Base-by-base conservation (phyloP, 2,113 vertebrate species). In the Sceloporus tristichus region DNA sequence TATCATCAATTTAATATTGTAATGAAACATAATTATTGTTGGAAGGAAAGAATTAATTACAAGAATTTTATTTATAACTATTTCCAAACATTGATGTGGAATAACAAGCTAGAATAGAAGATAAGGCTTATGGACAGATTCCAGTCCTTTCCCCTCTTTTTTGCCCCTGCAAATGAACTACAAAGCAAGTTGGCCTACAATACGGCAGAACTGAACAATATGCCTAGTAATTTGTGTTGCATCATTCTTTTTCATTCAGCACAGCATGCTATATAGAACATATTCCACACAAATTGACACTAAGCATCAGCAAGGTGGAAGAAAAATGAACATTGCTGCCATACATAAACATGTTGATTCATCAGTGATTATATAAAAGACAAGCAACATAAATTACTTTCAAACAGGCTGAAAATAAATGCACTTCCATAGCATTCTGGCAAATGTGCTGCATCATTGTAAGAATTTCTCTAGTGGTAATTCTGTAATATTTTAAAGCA, bases 381-480 rank as follows among this genome's bases (percentile, higher is more conserved):
- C 1, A 78, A 90, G 86, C 3, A 0, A 4, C 68, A 65, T 9
- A 29, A 85, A 89, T 75, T 73, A 29, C 19, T 1, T 0, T 18
- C 0, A 0, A 2, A 5, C 54, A 29, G 54, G 27, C 13, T 21
- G n/a, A 34, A 82, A 48, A 48, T 48, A 48, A 48, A 59, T 3
- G n/a, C 3, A 21, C 9, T 56, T 38, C 68, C 16, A 0, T 79
- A 14, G 77, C 88, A 91, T 79, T 25, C 65, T 88, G 71, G 40
- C 25, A 75, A 91, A 75, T 85, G 42, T 11, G 42, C 34, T 84
- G 83, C 0, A 0, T 87, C 88, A 7, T 0, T 0, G 14, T 3
- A 83, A 90, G 7, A 90, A 66, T 73, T 85, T 40, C 59, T 89
- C 70, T 86, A 38, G 80, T 21, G 90, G 34, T 79, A 29, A 11